Evolutionary conservation across 2,797 vertebrate species (phyloP).

Genomic region (Pseudocheirus occidentalis): DNA sequence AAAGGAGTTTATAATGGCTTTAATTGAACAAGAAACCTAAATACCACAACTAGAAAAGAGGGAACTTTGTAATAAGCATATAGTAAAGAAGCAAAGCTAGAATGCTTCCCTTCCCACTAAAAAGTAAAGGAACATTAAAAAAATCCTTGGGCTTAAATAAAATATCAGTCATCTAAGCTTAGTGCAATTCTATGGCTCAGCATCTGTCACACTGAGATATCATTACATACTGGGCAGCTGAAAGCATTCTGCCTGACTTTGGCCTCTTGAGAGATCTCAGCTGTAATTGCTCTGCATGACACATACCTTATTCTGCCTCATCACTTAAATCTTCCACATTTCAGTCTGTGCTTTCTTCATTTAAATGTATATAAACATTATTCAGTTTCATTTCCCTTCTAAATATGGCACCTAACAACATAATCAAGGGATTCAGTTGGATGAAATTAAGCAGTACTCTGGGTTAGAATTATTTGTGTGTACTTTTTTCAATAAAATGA

Average conservation of each 20-base stretch:
- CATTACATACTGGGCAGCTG: constrained; percentile 37
- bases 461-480: background rate
- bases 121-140: constrained; percentile 60
- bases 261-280: constrained; percentile 63
- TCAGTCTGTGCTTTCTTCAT: constrained; percentile 68
- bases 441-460: background rate
- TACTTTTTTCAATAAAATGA: constrained; percentile 57
- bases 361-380: constrained; percentile 55
- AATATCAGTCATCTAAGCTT: constrained; percentile 62
- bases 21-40: constrained; percentile 12
- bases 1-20: background rate
- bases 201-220: constrained; percentile 79
- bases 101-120: background rate
- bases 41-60: constrained; percentile 19
- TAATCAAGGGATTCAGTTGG: constrained; percentile 50
- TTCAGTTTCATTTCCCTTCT: constrained; percentile 50
- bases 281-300: constrained; percentile 74
- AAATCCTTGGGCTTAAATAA: constrained; percentile 69
- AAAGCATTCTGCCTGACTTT: constrained; percentile 73
- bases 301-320: constrained; percentile 69
- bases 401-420: constrained; percentile 37
- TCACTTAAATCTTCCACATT: constrained; percentile 65
- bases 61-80: constrained; percentile 35
- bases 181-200: constrained; percentile 66
- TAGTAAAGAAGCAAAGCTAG: constrained; percentile 44